Base-by-base conservation (phyloP, 1,140 invertebrate genomes). In the Littorina saxatilis region DNA sequence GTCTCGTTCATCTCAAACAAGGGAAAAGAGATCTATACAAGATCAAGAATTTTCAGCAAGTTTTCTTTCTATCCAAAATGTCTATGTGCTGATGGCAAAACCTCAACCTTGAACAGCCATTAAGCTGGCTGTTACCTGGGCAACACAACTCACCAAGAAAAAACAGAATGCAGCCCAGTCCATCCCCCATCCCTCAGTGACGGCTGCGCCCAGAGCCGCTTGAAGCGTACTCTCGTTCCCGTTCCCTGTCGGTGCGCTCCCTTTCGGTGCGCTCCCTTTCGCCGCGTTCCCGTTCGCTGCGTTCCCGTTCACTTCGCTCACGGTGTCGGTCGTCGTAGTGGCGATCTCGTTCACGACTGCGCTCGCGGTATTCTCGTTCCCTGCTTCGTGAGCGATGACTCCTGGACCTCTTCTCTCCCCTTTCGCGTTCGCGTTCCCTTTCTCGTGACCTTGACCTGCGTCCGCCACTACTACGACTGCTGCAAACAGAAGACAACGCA, bases 291-390 rank as follows among this genome's bases (percentile, higher is more conserved):
- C 92, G 85, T 23, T 93, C 92, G 52, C 91, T 85, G 35, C 89
- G 82, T 29, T 93, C 91, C 23, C 92, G 85, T n/a, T 93, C 92
- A 52, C 91, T 84, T 29, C 84, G 74, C 66, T 92, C 89, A 23
- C 90, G 74, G 35, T 91, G 92, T 68, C 92, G 83, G 40, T 93
- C 84, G 76, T 86, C 85, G 82, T 90, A 83, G 78, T 94, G 90
- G 17, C 92, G 88, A 77, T 94, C 93, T 75, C 95, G 91, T 35
- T 96, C 95, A 58, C 96, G 94, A 87, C 95, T 96, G 79, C 96
- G 93, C 79, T 95, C 95, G 52, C 95, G 82, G 68, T 91, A 91
- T 73, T 92, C 91, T 13, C 92, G 80, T 11, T 90, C 90, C 13
- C 91, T 86, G 82, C 90, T 92, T 47, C 91, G 86, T 52, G 91